phyloP scores from a whole-genome alignment of 2,113 vertebrate species.

The Ictalurus punctatus region DNA sequence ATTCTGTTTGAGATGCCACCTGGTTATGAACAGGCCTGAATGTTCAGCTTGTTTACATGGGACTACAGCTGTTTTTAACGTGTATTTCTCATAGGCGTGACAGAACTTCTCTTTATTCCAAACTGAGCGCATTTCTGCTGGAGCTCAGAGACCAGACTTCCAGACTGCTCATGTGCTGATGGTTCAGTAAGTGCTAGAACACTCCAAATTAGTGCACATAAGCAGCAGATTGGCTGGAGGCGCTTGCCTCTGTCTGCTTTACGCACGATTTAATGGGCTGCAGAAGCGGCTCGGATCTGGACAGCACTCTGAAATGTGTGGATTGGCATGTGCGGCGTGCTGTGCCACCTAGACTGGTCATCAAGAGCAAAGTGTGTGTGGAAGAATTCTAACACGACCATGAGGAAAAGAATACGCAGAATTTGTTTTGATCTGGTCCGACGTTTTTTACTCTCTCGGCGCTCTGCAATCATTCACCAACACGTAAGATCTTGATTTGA shows the following conservation, averaged over 20 bases:
- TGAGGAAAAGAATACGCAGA: constrained; percentile 17
- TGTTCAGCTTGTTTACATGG: background rate
- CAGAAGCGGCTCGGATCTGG: constrained; percentile 1
- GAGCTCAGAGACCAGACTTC: constrained; percentile 8
- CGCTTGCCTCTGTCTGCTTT: constrained; percentile 36
- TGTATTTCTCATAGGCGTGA: constrained; percentile 18
- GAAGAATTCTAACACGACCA: background rate
- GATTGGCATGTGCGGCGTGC: background rate
- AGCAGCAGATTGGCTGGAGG: constrained; percentile 24
- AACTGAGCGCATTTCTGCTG: background rate
- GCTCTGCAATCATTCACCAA: constrained; percentile 5
- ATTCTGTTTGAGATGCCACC: background rate
- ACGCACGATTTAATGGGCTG: constrained; percentile 29
- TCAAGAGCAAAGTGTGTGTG: background rate
- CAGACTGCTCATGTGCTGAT: constrained; percentile 24
- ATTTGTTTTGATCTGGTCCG: background rate
- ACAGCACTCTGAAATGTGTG: background rate
- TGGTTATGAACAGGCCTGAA: background rate
- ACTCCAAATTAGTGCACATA: constrained; percentile 35
- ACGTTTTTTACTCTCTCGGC: constrained; percentile 10
- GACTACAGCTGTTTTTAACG: constrained; percentile 4
- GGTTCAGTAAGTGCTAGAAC: constrained; percentile 3
- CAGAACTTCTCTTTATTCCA: background rate
- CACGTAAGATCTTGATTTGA: constrained; percentile 28
- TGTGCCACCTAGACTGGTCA: background rate